These are phyloP conservation scores for Cylloceria caligata DNA, from an alignment of 2,888 invertebrate genomes.

Conservation along the genomic window DNA sequence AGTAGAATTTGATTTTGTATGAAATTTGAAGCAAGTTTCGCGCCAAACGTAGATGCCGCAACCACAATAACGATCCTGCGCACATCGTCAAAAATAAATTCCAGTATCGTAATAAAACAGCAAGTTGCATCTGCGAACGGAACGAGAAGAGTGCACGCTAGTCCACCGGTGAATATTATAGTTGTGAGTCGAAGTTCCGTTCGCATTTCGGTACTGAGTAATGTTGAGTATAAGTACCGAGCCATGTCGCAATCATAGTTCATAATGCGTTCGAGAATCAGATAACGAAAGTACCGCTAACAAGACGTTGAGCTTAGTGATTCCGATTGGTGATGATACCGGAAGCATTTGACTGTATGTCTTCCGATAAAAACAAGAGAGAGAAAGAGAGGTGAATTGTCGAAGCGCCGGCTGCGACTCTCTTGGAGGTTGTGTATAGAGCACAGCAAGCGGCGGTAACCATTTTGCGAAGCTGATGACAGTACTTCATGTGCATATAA, in stretches of 20 bases:
- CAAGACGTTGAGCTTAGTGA: slow-evolving; percentile 6
- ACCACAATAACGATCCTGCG: not conserved
- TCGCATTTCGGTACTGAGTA: slow-evolving; percentile 16
- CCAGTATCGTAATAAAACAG: slow-evolving; percentile 8
- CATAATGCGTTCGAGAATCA: slow-evolving; percentile 45
- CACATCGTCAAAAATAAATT: not conserved
- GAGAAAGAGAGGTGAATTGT: not conserved
- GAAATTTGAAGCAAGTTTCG: not conserved
- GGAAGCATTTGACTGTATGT: slow-evolving; percentile 16
- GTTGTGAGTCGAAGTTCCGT: slow-evolving; percentile 28
- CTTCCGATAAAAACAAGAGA: not conserved
- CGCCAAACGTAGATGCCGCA: not conserved
- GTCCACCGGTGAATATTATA: too few species aligned
- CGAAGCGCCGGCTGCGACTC: slow-evolving; percentile 3
- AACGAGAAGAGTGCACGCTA: too few species aligned
- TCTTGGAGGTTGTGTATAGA: not conserved
- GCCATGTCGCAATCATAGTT: slow-evolving; percentile 29
- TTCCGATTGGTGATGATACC: slow-evolving; percentile 27
- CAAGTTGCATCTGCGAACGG: slow-evolving; percentile 9
- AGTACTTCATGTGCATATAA: not conserved
- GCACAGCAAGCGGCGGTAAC: not conserved
- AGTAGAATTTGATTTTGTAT: not conserved
- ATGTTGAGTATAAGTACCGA: not conserved
- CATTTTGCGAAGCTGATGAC: slow-evolving; percentile 8
- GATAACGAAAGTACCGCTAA: slow-evolving; percentile 61